A percentile compares a stretch with the other conserved stretches of the same genome.
Conservation (phyloP, 2,113 vertebrate species). For the Oryzias celebensis region DNA sequence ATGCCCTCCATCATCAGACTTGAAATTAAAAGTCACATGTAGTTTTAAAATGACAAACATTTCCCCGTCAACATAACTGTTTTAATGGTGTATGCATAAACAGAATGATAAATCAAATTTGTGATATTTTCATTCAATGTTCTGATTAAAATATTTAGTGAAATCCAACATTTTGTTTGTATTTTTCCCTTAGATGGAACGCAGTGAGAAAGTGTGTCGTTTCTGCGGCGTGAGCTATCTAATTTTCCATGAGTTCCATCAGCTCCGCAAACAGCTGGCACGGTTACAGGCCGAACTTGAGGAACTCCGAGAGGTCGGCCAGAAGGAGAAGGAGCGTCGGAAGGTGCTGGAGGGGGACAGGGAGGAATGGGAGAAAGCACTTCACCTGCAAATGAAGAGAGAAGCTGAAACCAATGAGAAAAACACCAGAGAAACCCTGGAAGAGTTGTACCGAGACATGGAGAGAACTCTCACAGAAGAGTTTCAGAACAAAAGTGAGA, state of each 20-base stretch:
- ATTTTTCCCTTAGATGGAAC: constrained; percentile 67
- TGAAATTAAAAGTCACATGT: too few relatives aligned
- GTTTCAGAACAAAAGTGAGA: constrained; percentile 67
- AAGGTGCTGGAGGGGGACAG: constrained; percentile 75
- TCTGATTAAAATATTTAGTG: too few relatives aligned
- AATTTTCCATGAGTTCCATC: constrained; percentile 87
- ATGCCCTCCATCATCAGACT: too few relatives aligned
- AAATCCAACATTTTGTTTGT: background rate
- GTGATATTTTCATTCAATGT: too few relatives aligned
- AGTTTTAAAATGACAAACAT: too few relatives aligned
- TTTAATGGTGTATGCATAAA: too few relatives aligned
- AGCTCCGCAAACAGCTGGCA: constrained; percentile 81
- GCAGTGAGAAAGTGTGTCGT: constrained; percentile 83
- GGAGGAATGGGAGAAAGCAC: constrained; percentile 70
- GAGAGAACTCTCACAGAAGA: constrained; percentile 68
- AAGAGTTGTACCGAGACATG: constrained; percentile 66
- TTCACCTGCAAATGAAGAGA: constrained; percentile 69
- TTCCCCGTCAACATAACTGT: too few relatives aligned
- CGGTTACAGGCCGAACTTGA: constrained; percentile 82
- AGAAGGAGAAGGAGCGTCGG: constrained; percentile 78
- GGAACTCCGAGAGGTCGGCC: constrained; percentile 72
- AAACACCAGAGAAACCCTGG: constrained; percentile 73
- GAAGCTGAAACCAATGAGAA: constrained; percentile 68
- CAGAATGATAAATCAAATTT: too few relatives aligned
- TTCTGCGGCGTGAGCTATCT: constrained; percentile 93